Evolutionary conservation across 2,113 vertebrate species (phyloP), one percentile per base, ranked within the genome.

Genomic region (Sylvietta virens): DNA sequence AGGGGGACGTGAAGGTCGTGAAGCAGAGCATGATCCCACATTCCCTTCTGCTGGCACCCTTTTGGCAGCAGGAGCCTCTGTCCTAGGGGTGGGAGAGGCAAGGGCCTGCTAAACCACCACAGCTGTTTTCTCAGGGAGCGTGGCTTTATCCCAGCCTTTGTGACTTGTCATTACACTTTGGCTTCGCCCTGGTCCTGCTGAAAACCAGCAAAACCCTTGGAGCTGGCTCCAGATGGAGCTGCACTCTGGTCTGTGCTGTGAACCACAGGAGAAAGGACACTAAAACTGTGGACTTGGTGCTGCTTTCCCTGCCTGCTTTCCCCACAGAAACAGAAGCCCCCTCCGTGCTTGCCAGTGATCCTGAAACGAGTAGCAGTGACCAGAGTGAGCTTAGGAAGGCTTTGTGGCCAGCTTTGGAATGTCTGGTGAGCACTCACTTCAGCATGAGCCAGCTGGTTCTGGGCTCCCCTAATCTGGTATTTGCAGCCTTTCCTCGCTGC

Each of bases 381-480:
- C 64, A 66, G 15, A 71, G 92, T 6, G 72, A 86, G 48, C 67
- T 88, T 74, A 88, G 88, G 27, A 81, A 81, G 61, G 93, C 37
- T 95, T 97, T 85, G 79, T 11, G 81, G 61, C 40, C 84, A 92
- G 94, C 61, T 92, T 92, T 92, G 77, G 83, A 81, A 83, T 0
- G 45, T 73, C n/a, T 94, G 11, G 30, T 60, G 70, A 65, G 42
- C 54, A 6, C 30, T 57, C 47, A 33, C 44, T 62, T 60, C 62
- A 88, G 50, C 22, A 10, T 1, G 5, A 93, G 58, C 85, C 87
- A 72, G 92, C 81, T 97, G 94, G 88, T 92, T 92, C 92, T 96
- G 94, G 79, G 54, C 92, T 24, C 67, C 45, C 88, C 86, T 81
- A 86, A 70, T 91, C 87, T 73, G 81, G 54, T 65, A 83, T 95